Conservation (phyloP, 2,888 invertebrate species). For the Magallana nippona region DNA sequence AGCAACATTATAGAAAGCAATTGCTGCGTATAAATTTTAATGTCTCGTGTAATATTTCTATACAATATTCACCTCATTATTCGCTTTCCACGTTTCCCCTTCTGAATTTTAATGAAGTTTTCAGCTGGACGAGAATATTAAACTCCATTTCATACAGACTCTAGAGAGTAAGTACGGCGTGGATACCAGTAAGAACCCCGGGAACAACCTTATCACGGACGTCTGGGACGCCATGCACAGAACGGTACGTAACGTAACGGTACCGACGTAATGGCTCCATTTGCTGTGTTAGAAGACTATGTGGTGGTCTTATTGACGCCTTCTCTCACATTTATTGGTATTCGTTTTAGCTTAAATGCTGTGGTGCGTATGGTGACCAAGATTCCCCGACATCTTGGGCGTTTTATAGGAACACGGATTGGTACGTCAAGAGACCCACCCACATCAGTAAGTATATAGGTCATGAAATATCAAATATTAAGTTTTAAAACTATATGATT, state of each 20-base stretch:
- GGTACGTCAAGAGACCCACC: constrained; percentile 59
- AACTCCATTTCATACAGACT: constrained; percentile 63
- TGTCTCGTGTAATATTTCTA: no score
- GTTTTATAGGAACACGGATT: constrained; percentile 61
- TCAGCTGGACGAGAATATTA: constrained; percentile 67
- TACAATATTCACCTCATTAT: no score
- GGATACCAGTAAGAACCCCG: constrained; percentile 66
- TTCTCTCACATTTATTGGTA: background rate
- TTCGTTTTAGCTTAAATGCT: constrained; percentile 69
- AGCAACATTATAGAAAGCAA: no score
- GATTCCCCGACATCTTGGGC: constrained; percentile 67
- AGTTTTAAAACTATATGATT: no score
- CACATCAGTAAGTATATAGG: constrained; percentile 61
- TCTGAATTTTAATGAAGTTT: background rate
- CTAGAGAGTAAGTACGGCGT: constrained; percentile 68
- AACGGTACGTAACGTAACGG: constrained; percentile 63
- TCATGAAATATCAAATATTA: no score
- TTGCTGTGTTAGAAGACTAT: background rate
- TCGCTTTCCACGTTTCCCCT: no score
- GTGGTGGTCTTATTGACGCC: background rate
- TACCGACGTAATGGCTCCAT: background rate
- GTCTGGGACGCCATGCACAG: constrained; percentile 76
- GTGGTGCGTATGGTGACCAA: constrained; percentile 66
- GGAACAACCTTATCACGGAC: constrained; percentile 73
- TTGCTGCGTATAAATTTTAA: no score